A percentile compares a stretch with the other conserved stretches of the same genome.
Conservation (phyloP, 2,113 vertebrate species). For the Bubo scandiacus region DNA sequence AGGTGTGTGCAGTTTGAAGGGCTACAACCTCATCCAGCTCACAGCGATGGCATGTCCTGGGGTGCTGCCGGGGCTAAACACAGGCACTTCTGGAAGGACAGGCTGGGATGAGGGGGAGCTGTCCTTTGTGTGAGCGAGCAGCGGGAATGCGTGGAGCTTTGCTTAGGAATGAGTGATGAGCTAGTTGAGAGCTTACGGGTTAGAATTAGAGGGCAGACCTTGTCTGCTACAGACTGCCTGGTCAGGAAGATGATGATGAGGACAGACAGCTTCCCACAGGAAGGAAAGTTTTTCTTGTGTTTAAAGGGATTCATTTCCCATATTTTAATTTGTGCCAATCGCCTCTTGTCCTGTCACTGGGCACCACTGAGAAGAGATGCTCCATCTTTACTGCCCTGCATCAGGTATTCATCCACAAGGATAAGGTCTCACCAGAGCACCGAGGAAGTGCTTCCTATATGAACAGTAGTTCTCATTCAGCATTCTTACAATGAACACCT, state of each 20-base stretch:
- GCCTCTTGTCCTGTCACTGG: not conserved
- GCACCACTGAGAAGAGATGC: not conserved
- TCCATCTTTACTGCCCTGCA: not conserved
- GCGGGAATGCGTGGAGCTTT: fast-evolving
- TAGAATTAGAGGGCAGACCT: not conserved
- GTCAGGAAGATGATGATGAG: not conserved
- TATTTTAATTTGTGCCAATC: not conserved
- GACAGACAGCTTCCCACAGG: not conserved
- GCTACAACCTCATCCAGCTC: not conserved
- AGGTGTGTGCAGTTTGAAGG: not conserved
- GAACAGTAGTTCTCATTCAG: not conserved
- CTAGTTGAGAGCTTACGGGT: not conserved
- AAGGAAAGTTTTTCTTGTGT: not conserved
- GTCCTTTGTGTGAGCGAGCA: not conserved
- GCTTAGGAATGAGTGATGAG: not conserved
- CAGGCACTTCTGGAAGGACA: not conserved
- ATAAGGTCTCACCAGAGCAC: not conserved
- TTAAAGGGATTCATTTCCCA: not conserved
- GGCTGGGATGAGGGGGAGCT: not conserved
- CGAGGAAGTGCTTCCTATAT: fast-evolving
- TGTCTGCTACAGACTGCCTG: not conserved
- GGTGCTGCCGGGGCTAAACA: not conserved
- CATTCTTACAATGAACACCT: fast-evolving
- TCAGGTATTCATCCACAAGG: not conserved
- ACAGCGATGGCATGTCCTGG: fast-evolving